phyloP scores from a whole-genome alignment of 2,888 invertebrate species.

The Micoletzkya japonica region DNA sequence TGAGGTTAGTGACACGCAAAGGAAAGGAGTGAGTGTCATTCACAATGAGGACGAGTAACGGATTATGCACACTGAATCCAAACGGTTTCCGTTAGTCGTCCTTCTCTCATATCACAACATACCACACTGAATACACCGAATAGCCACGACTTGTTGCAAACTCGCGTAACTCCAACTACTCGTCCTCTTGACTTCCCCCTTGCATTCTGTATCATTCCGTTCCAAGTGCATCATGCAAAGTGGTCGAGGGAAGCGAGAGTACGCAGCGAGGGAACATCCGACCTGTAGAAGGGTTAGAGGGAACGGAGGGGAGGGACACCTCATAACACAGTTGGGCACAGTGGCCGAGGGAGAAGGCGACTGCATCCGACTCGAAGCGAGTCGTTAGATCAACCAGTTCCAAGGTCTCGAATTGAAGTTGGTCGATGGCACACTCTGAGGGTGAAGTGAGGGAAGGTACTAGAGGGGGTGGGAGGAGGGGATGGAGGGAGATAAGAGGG shows the following conservation, averaged over 20 bases:
- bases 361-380: slow-evolving; percentile 56
- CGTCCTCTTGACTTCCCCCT: slow-evolving; percentile 12
- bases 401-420: slow-evolving; percentile 47
- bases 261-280: slow-evolving; percentile 21
- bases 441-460: not conserved
- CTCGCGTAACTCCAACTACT: slow-evolving; percentile 47
- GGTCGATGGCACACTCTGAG: slow-evolving; percentile 39
- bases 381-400: slow-evolving; percentile 48
- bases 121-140: slow-evolving; percentile 57
- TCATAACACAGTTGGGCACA: slow-evolving; percentile 59
- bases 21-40: too few species aligned
- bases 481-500: not conserved
- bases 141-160: slow-evolving; percentile 56
- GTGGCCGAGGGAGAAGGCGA: slow-evolving; percentile 53
- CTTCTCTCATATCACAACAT: slow-evolving; percentile 30
- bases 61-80: too few species aligned
- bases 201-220: slow-evolving; percentile 31
- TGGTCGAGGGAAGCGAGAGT: slow-evolving; percentile 58
- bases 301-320: slow-evolving; percentile 29
- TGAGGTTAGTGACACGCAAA: not conserved
- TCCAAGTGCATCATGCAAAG: slow-evolving; percentile 57
- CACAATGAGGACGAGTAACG: too few species aligned
- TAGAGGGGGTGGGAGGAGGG: not conserved
- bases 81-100: not conserved
- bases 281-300: slow-evolving; percentile 6